phyloP scores from a whole-genome alignment of 2,113 vertebrate species.

The Nesogale talazaci region DNA sequence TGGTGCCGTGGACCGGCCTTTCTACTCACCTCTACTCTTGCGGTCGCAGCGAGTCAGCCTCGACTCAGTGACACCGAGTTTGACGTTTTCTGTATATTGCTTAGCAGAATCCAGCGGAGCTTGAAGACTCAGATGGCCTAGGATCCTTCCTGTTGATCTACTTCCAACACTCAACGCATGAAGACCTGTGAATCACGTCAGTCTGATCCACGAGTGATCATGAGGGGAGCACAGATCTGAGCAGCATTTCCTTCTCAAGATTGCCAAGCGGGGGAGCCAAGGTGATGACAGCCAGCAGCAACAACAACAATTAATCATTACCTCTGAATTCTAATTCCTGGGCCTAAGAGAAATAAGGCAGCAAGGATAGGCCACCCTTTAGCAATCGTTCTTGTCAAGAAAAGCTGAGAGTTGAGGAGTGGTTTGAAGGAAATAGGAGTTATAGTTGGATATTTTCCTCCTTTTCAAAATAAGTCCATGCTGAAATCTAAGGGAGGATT shows the following conservation, averaged over 20 bases:
- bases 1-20: no score
- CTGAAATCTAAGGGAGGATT: background rate
- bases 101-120: background rate
- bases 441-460: background rate
- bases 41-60: no score
- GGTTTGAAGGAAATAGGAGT: background rate
- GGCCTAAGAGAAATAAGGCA: background rate
- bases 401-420: background rate
- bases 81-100: no score
- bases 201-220: background rate
- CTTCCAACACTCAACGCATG: no score
- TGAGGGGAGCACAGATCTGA: background rate
- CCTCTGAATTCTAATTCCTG: background rate
- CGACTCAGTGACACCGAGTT: no score
- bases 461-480: no score
- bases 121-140: background rate
- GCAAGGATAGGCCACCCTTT: background rate
- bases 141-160: background rate
- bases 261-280: no score
- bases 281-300: no score
- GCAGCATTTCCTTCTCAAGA: no score
- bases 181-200: background rate
- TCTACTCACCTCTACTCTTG: no score
- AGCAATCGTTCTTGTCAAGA: background rate
- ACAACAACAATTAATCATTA: background rate